Evolutionary conservation across 2,888 invertebrate genomes (phyloP), one percentile per base, ranked within the genome.

Genomic region (Scotopteryx bipunctaria): DNA sequence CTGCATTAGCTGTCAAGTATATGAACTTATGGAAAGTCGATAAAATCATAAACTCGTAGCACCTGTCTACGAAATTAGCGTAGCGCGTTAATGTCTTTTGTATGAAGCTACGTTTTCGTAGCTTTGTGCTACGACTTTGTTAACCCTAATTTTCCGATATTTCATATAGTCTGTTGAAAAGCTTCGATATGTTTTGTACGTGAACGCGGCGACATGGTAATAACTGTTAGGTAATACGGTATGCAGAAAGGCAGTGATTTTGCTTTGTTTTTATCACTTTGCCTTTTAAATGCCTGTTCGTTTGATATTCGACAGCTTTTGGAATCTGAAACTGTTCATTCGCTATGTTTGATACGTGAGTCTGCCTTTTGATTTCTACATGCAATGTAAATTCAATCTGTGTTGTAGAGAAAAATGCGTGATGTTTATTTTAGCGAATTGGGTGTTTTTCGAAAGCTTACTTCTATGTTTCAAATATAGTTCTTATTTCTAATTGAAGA

Each of bases 211-310:
- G 25, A 15, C 51, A 8, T 43, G 46, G 35, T 48, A 52, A 44
- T 54, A 55, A 55, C 49, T 46, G n/a, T n/a, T n/a, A n/a, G 52
- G 44, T 45, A 36, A 47, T 47, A 44, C 35, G 40, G 40, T 40
- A 44, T 33, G 53, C 44, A 52, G 41, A 41, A 35, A 51, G 45
- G 40, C 32, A 44, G 38, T 38, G 35, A 41, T 38, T 51, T 51
- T 42, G 46, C 41, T 47, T 46, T 33, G 25, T 46, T 52, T 52
- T 46, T 52, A 42, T n/a, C 42, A 37, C 36, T 25, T 51, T 38
- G 45, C 38, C 45, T 46, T 46, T 27, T 50, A 33, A 44, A 52
- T 36, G 44, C 25, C 8, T 11, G 16, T 35, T 27, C 52, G 31
- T 46, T 27, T 31, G 41, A 35, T 16, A 27, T 35, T n/a, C 19